Conservation (phyloP, 2,113 vertebrate species). For the Columba janthina region DNA sequence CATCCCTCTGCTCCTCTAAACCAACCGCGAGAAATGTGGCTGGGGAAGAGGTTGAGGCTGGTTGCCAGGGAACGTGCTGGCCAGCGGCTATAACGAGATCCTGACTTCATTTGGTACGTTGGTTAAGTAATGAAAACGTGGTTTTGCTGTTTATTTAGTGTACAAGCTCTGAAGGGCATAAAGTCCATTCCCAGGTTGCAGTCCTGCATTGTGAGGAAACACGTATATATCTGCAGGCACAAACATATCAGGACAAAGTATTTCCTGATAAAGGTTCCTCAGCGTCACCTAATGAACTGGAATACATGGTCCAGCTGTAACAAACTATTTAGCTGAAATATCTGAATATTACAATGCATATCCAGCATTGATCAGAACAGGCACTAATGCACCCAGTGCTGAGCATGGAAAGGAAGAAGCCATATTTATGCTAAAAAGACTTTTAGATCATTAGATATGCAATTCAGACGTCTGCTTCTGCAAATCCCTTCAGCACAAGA, state of each 20-base stretch:
- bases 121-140: not conserved
- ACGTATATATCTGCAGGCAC: accelerated
- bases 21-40: accelerated
- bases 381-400: not conserved
- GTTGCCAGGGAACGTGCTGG: not conserved
- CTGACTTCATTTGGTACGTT: not conserved
- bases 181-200: no score
- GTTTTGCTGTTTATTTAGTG: not conserved
- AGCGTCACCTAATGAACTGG: accelerated
- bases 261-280: not conserved
- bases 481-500: not conserved
- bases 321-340: not conserved
- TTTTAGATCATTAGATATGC: not conserved
- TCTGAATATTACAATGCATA: no score
- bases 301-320: not conserved
- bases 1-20: not conserved
- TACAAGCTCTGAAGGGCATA: accelerated
- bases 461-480: not conserved
- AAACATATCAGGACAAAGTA: accelerated
- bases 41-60: not conserved
- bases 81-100: not conserved
- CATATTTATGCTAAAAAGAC: not conserved
- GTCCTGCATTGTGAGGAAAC: accelerated
- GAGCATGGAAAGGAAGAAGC: not conserved
- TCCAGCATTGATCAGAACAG: not conserved